Evolutionary conservation across 64 coral and sea anemone species (phyloP), one percentile per base, ranked within the genome.

Genomic region (Dendrophyllia cribrosa): DNA sequence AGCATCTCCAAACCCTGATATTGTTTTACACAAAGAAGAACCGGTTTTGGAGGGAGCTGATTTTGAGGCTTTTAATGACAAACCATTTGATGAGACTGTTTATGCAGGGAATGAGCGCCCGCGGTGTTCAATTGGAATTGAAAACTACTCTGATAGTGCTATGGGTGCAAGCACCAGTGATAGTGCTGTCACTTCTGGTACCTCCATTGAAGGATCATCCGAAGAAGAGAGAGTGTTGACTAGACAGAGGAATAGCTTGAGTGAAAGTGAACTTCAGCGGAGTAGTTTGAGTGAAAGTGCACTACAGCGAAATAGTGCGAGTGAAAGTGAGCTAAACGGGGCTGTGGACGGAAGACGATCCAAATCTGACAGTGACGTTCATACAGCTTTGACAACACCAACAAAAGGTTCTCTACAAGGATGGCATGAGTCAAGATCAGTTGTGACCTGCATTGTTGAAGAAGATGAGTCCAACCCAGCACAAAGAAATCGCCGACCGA

Each of bases 91-190:
- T 25, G 89, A 84, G 21, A 69, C 43, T 8, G 75, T 79, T 1
- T 76, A 79, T 17, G 59, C 75, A 23, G 88, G 76, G 1, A 91
- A 91, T 60, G 91, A 93, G 51, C 82, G 56, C 2, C 79, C 91
- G 21, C 82, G 91, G 25, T 93, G 70, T 87, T 47, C 91, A 23
- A 93, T 93, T 16, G 91, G 91, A 21, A 76, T 86, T n/a, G 91
- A 87, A 3, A 72, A 87, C 44, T 93, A 65, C 61, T 82, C 81
- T 15, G 91, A 93, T 52, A 50, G 61, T 50, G 61, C 61, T 17
- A 3, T 84, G 17, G 60, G 80, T 7, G 44, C 43, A 84, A 51
- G 80, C 44, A 84, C 43, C 1, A 34, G 80, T 23, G 80, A 84
- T 23, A 84, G 80, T 51, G 62, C 62, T 48, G 59, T 63, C 9